Base-by-base conservation (phyloP, 2,113 vertebrate genomes). In the Podiceps cristatus region DNA sequence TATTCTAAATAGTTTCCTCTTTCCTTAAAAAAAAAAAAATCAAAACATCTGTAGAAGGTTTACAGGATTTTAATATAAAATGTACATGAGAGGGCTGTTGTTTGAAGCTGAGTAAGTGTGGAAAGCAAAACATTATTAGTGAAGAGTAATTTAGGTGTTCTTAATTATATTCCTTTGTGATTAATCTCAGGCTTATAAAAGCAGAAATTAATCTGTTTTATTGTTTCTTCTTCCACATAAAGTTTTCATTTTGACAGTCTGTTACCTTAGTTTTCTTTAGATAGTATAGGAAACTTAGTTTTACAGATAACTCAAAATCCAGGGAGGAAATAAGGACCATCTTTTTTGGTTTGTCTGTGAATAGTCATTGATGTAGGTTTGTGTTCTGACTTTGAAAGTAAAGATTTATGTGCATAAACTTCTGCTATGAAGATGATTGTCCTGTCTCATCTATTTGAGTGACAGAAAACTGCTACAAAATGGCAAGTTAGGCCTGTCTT, bases 131-230 rank as follows among this genome's bases (percentile, higher is more conserved):
- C 63, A 20, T 93, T 75, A 80, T 88, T 93, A 74, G 49, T 64
- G 44, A 89, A 89, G 76, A 92, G 60, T 96, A 89, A 96, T 96
- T 95, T 95, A 79, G 33, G 24, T 88, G 44, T 78, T 84, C 69
- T 79, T 94, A 76, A 85, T 91, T 79, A 55, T 86, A 90, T 79
- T 83, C 56, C 62, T 74, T 81, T 1, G 1, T 84, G 79, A 95
- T 92, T 96, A 91, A 96, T 93, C 68, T 95, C 11, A 0, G 7
- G 3, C 1, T 93, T 96, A 78, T 35, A 94, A 81, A 81, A 75
- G 40, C 44, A 56, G 68, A 89, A 96, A 56, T 78, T 67, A 59
- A 53, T 86, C 73, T 91, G 15, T 16, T 75, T 94, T 81, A 44
- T 82, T 89, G n/a, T 75, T 88, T 64, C 35, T 76, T 84, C 60